phyloP scores from a whole-genome alignment of 2,113 vertebrate species.

The Protobothrops flavoviridis region DNA sequence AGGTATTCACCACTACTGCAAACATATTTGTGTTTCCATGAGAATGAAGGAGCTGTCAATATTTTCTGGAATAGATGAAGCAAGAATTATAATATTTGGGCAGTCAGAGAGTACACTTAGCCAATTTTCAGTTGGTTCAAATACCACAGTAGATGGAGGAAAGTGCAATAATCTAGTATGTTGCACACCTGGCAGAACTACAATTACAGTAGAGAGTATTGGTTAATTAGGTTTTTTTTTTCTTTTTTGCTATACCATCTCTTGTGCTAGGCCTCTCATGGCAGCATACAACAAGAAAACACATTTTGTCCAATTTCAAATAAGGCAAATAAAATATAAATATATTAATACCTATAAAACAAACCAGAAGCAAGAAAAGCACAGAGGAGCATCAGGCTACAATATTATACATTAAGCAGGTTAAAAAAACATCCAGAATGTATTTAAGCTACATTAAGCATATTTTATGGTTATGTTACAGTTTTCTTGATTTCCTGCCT shows the following conservation, averaged over 20 bases:
- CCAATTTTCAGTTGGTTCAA: not conserved
- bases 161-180: not conserved
- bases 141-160: not conserved
- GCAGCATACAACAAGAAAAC: not conserved
- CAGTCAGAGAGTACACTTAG: not conserved
- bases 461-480: not conserved
- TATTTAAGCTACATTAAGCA: not conserved
- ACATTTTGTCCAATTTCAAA: not conserved
- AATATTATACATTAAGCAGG: not conserved
- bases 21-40: not conserved
- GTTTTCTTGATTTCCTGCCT: not conserved
- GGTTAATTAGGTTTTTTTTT: not conserved
- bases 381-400: not conserved
- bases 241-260: not conserved
- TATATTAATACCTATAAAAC: not conserved
- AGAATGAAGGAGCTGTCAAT: not conserved
- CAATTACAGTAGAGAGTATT: not conserved
- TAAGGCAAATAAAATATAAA: not conserved
- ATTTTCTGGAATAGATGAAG: not conserved
- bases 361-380: not conserved
- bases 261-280: not conserved
- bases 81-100: not conserved
- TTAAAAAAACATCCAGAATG: not conserved
- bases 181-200: not conserved
- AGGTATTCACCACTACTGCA: no score